Conservation (phyloP, 2,113 vertebrate genomes). For the Sylvilagus bachmani region DNA sequence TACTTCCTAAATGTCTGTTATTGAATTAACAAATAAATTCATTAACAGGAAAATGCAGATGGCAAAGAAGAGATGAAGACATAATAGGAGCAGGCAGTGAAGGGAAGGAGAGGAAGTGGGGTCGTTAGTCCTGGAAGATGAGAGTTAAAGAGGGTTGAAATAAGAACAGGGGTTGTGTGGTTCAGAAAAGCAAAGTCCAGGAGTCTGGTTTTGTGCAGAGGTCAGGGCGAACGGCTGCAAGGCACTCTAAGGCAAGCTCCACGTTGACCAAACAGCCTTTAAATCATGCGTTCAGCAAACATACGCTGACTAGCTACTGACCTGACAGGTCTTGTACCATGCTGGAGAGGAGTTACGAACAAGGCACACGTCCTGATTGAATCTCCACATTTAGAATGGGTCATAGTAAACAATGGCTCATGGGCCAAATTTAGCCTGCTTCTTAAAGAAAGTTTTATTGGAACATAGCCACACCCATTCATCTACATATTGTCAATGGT, state of each 20-base stretch:
- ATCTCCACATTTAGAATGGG: not conserved
- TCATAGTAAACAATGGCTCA: not conserved
- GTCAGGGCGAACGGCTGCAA: not conserved
- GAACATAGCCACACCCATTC: not conserved
- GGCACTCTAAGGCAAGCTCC: not conserved
- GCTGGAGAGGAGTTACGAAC: conserved; percentile 6
- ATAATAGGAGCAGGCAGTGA: not conserved
- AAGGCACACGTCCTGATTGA: not conserved
- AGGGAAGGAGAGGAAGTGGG: not conserved
- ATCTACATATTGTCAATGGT: not conserved
- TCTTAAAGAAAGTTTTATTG: not conserved
- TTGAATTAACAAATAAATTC: not conserved
- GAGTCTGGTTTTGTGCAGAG: not conserved
- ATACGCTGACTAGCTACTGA: not conserved
- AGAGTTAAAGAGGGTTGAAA: not conserved
- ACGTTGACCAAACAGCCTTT: not conserved
- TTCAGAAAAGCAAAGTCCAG: conserved; percentile 30
- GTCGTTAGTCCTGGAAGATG: not conserved
- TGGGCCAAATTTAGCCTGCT: not conserved
- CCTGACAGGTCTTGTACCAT: not conserved
- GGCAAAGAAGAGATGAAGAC: not conserved
- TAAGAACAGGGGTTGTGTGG: not conserved
- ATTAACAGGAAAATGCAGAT: not conserved
- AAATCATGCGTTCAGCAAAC: not conserved
- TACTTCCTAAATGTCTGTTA: not conserved